Conservation (phyloP, 2,888 invertebrate genomes). For the Sarcophaga subvicina region DNA sequence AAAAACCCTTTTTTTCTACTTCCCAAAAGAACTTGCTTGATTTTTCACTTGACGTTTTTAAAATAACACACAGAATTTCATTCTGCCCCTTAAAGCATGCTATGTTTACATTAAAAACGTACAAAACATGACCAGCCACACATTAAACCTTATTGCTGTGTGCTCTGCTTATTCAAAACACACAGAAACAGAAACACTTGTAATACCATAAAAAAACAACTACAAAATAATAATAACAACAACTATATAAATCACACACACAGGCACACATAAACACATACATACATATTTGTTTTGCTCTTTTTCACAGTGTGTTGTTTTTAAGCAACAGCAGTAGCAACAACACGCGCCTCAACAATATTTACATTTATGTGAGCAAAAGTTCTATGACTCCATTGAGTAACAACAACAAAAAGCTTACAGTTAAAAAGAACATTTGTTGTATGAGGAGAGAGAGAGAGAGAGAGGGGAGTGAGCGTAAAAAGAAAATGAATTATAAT, state of each 20-base stretch:
- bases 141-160: slow-evolving; percentile 42
- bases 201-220: background rate
- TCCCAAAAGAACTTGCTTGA: too few relatives aligned
- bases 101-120: background rate
- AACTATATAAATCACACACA: slow-evolving; percentile 25
- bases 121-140: slow-evolving; percentile 55
- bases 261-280: background rate
- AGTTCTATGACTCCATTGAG: slow-evolving; percentile 57
- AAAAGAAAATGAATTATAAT: slow-evolving; percentile 11
- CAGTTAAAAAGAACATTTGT: too few relatives aligned
- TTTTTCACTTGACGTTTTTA: background rate
- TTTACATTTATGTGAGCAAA: slow-evolving; percentile 4
- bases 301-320: background rate
- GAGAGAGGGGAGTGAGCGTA: background rate
- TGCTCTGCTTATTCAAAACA: background rate
- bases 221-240: background rate
- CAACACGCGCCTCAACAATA: slow-evolving; percentile 23
- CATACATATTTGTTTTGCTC: background rate
- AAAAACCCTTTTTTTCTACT: slow-evolving; percentile 2
- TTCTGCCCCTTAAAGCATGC: slow-evolving; percentile 41
- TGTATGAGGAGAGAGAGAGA: background rate
- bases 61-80: slow-evolving; percentile 36
- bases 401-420: slow-evolving; percentile 6
- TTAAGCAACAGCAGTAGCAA: background rate
- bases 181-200: background rate